Evolutionary conservation across 2,888 invertebrate genomes (phyloP), one percentile per base, ranked within the genome.

Genomic region (Calliphora vomitoria): DNA sequence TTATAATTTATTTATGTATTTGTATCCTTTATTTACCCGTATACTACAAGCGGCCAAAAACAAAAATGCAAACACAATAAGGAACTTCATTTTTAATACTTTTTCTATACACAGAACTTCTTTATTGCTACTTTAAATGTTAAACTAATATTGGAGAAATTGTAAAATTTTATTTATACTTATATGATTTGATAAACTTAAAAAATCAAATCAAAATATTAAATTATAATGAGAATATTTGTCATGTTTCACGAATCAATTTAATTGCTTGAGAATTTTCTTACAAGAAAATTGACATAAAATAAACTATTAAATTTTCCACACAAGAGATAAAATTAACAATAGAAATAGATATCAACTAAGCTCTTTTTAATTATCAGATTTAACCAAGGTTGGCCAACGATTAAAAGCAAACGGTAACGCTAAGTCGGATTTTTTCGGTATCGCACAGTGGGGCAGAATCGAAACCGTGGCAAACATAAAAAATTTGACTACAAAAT

Each of bases 41-140:
- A 68, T 68, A 76, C 50, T 85, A 4, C 25, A 44, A 25, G 80
- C 74, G 6, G 86, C 82, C 47, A 82, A 41, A 11, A 66, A 20
- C 41, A 88, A 11, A 62, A 86, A 64, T 31, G 72, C 81, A 64
- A 82, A 41, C 13, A 85, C 82, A 60, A 68, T 50, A 13, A 86
- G 18, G 38, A 86, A 76, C 58, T 86, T 86, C 88, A 88, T 88
- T 55, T 83, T 86, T 35, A 11, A 8, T 18, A 13, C 15, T 53
- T 10, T 18, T 44, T 47, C 20, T 72, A 18, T 10, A 4, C 35
- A 35, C 35, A 35, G 38, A 53, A 85, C 82, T 71, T 83, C 3
- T 72, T 66, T 53, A 35, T 44, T 11, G 15, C 18, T 53, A 81
- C 47, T 82, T 71, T 44, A 35, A 80, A 38, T 66, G 8, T 5